These are phyloP conservation scores for Rotaria socialis DNA, from an alignment of 2,888 invertebrate species.

Conservation along the genomic window DNA sequence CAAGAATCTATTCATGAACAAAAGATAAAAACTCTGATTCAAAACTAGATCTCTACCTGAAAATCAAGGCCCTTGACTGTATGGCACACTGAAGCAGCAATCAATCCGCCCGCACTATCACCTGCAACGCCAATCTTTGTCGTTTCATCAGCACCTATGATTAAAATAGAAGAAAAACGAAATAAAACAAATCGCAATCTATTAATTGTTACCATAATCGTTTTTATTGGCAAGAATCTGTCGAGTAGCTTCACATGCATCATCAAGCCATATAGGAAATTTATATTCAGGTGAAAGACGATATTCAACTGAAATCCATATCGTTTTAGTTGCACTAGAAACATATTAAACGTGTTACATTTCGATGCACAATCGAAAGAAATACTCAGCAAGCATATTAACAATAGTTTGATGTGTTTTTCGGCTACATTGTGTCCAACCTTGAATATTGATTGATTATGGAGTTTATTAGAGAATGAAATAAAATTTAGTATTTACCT, in stretches of 20 bases:
- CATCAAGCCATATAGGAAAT: constrained; percentile 43
- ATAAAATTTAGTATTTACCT: not conserved
- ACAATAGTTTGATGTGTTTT: constrained; percentile 35
- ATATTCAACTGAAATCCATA: constrained; percentile 55
- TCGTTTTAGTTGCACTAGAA: constrained; percentile 49
- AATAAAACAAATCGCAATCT: too few relatives aligned
- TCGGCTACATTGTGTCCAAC: not conserved
- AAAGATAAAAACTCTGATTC: not conserved
- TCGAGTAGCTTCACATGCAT: not conserved
- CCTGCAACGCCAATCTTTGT: constrained; percentile 54
- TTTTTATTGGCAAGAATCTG: too few relatives aligned
- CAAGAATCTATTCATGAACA: constrained; percentile 38
- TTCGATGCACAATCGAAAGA: not conserved
- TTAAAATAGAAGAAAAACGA: constrained; percentile 19
- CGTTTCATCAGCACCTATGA: constrained; percentile 51
- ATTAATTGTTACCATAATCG: too few relatives aligned
- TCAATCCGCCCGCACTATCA: constrained; percentile 52
- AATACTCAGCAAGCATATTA: constrained; percentile 3
- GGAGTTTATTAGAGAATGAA: too few relatives aligned
- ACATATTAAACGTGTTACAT: not conserved
- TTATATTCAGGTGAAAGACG: constrained; percentile 53
- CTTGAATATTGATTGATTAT: not conserved
- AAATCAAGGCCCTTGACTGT: constrained; percentile 51
- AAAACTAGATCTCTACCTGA: constrained; percentile 49
- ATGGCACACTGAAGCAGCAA: constrained; percentile 53